Base-by-base conservation (phyloP, 2,797 vertebrate species). In the Microctenopoma steveboyesi region DNA sequence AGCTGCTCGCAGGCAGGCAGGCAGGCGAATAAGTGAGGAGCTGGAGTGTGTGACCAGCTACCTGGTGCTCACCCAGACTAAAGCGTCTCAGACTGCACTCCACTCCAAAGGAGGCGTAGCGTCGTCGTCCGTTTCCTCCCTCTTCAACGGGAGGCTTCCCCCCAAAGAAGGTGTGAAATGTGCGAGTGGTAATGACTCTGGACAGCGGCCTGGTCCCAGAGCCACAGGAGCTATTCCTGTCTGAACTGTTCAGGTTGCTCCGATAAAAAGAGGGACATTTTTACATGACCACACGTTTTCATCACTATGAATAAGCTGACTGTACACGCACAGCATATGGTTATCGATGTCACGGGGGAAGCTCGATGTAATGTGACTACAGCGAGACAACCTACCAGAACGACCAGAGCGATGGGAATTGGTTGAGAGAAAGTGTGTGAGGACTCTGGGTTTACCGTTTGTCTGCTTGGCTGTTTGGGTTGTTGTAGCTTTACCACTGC, bases 1-100 rank as follows among this genome's bases (percentile, higher is more conserved):
- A 81, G 82, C 86, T 35, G 67, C 84, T 89, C 54, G 55, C 72
- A 72, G 73, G 66, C 81, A 73, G 57, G 55, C 72, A 72, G 73
- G 66, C 81, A 73, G 57, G 45, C 72, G 89, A 87, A 90, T 76
- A 68, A 89, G 76, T 73, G 57, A 45, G 78, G 79, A 78, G 61
- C 77, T 81, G 86, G 76, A 74, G 82, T 82, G 79, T 64, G 74
- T 85, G 84, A 63, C 71, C 79, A 83, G 64, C 74, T 79, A 72
- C 79, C 74, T 58, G 57, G 30, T 65, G 72, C 60, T 64, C 66
- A 54, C 58, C 61, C 60, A 47, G 54, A 51, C 12, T 61, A 35
- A 65, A 80, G 72, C 63, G 72, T 70, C 69, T 69, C 64, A 62
- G 9, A 55, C 37, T 2, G 42, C 27, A 49, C 47, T 64, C 46